Base-by-base conservation (phyloP, 2,113 vertebrate genomes). In the Melanocharis versteri region DNA sequence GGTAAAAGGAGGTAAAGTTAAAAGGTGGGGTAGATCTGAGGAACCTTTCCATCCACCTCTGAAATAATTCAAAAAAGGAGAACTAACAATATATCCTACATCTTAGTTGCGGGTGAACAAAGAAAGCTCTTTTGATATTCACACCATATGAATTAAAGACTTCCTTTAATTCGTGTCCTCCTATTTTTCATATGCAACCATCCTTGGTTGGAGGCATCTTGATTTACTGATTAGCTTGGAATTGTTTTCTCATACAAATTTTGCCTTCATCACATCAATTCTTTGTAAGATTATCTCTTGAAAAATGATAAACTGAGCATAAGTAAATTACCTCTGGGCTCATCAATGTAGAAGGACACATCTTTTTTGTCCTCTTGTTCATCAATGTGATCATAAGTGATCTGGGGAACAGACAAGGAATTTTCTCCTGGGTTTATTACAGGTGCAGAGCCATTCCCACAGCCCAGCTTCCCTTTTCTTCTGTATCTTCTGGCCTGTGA, bases 361-460 rank as follows among this genome's bases (percentile, higher is more conserved):
- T 98, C 97, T 79, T 97, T 98, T 97, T 98, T 98, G 33, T 98
- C 95, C 75, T 98, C 98, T 70, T 53, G 78, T 8, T 95, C 94
- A 30, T 97, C 98, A 17, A 97, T 96, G 66, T 98, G 98, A 78
- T 98, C 96, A 4, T 98, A 98, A 28, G 98, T 99, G 97, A 99
- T 99, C 76, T 98, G 98, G 40, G 98, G 98, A 89, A 99, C 80
- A 18, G 98, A 97, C 54, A 98, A 83, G 13, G 97, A 92, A 42
- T 97, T 97, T 62, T 98, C 98, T 53, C 97, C 97, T 21, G 95
- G 66, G 51, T 82, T 97, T 78, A 97, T 92, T 23, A 94, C 91
- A 14, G 96, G 95, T 80, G 98, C 88, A 22, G 98, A 97, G 33
- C 97, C 95, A 15, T 98, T 98, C 31, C 98, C 98, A 85, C 96